Evolutionary conservation across 2,113 vertebrate species (phyloP).

Genomic region (Corapipo altera): DNA sequence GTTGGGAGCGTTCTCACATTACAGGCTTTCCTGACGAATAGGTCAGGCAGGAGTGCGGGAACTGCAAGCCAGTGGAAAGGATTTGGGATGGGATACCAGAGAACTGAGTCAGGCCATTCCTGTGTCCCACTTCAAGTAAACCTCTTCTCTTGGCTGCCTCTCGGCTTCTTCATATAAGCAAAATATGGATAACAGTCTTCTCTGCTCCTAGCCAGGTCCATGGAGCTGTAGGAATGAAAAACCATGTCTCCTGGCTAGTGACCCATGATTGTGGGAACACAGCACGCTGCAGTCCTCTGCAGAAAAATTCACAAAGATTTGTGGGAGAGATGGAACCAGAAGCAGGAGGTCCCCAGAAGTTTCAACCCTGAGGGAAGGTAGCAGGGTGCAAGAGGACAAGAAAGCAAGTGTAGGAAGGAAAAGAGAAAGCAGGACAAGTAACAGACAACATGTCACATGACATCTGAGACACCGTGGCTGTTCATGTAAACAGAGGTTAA

Average conservation of each 20-base stretch:
- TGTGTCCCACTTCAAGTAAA: slow-evolving; percentile 21
- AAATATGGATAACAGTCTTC: not conserved
- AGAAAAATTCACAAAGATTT: not conserved
- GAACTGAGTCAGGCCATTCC: slow-evolving; percentile 52
- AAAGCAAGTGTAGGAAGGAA: not conserved
- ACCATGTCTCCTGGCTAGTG: not conserved
- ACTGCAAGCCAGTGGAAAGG: not conserved
- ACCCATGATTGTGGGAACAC: not conserved
- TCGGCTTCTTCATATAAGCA: slow-evolving; percentile 27
- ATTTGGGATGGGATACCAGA: slow-evolving; percentile 39
- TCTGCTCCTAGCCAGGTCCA: not conserved
- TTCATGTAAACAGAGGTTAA: not conserved
- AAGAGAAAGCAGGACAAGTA: not conserved
- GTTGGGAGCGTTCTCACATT: not conserved
- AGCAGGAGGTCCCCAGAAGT: not conserved
- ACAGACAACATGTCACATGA: not conserved
- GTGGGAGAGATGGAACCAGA: not conserved
- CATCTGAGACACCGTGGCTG: not conserved
- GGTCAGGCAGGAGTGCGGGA: not conserved
- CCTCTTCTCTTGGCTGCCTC: slow-evolving; percentile 15
- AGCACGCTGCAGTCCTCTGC: not conserved
- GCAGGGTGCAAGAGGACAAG: not conserved
- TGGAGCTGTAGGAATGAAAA: not conserved
- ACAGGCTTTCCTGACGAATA: not conserved
- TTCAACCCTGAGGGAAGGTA: not conserved